These are phyloP conservation scores for Lacerta bilineata DNA, from an alignment of 2,797 vertebrate species.

Conservation along the genomic window DNA sequence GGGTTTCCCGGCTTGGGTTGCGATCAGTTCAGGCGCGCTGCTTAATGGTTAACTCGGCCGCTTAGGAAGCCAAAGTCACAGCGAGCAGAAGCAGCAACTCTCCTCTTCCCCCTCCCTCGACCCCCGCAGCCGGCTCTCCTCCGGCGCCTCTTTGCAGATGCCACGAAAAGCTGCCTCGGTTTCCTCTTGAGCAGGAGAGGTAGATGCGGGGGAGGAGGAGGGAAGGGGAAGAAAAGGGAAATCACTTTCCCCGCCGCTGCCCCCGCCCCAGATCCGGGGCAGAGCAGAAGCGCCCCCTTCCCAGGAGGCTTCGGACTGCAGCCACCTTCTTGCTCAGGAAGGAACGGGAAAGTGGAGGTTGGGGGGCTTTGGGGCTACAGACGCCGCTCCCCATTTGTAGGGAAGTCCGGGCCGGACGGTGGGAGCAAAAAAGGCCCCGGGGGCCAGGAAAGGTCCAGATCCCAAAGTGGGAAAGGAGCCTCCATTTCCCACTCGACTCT, in stretches of 20 bases:
- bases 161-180: not conserved
- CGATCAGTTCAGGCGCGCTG: not conserved
- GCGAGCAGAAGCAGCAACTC: not conserved
- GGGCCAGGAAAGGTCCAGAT: not conserved
- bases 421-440: not conserved
- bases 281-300: not conserved
- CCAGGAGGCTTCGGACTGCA: not conserved
- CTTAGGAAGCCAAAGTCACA: not conserved
- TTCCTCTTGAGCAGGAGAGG: not conserved
- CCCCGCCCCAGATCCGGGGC: not conserved
- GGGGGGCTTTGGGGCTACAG: not conserved
- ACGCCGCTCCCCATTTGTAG: not conserved
- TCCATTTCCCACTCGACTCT: no score
- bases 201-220: not conserved
- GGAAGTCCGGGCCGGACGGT: not conserved
- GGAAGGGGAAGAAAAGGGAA: not conserved
- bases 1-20: not conserved
- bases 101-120: no score
- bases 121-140: not conserved
- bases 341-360: not conserved
- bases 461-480: no score
- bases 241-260: not conserved
- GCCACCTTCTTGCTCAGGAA: constrained; percentile 1
- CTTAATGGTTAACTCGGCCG: constrained; percentile 22
- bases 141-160: not conserved